A percentile compares a stretch with the other conserved stretches of the same genome.
These are phyloP conservation scores for Parapsyche elsis DNA, from an alignment of 1,140 invertebrate species.

Conservation along the genomic window DNA sequence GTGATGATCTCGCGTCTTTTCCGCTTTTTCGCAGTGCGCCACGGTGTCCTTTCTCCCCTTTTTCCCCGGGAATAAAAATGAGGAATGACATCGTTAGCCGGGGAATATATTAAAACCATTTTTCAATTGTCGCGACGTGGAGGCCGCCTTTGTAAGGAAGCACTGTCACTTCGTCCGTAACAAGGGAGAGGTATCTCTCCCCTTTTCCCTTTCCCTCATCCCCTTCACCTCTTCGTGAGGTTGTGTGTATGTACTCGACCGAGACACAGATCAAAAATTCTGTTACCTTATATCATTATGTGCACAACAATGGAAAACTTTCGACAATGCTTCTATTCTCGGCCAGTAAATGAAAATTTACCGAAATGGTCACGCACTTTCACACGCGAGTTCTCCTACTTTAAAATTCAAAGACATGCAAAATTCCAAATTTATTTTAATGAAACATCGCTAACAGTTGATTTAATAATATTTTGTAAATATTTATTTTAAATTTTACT, in stretches of 20 bases:
- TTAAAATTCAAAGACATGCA: too few species aligned
- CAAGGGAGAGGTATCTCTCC: neutral
- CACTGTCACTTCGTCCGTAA: slow-evolving; percentile 19
- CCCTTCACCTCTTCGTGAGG: too few species aligned
- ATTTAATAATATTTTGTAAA: too few species aligned
- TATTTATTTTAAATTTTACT: too few species aligned
- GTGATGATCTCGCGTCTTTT: neutral
- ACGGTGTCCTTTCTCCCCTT: slow-evolving; percentile 1
- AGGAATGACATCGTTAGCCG: slow-evolving; percentile 54
- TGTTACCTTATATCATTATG: slow-evolving; percentile 8
- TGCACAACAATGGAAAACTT: slow-evolving; percentile 14
- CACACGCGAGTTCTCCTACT: too few species aligned
- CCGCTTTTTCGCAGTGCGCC: neutral
- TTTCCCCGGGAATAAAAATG: slow-evolving; percentile 52
- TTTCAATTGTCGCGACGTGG: slow-evolving; percentile 53
- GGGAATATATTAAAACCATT: slow-evolving; percentile 57
- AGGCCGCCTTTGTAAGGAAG: slow-evolving; percentile 40
- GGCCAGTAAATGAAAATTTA: neutral
- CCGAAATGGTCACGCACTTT: neutral
- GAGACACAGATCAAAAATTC: slow-evolving; percentile 10
- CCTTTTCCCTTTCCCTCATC: neutral
- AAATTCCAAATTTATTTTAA: too few species aligned
- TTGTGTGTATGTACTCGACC: neutral
- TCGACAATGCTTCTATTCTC: neutral
- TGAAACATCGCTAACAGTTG: too few species aligned